Conservation (phyloP, 2,888 invertebrate genomes). For the Phasia obesa region DNA sequence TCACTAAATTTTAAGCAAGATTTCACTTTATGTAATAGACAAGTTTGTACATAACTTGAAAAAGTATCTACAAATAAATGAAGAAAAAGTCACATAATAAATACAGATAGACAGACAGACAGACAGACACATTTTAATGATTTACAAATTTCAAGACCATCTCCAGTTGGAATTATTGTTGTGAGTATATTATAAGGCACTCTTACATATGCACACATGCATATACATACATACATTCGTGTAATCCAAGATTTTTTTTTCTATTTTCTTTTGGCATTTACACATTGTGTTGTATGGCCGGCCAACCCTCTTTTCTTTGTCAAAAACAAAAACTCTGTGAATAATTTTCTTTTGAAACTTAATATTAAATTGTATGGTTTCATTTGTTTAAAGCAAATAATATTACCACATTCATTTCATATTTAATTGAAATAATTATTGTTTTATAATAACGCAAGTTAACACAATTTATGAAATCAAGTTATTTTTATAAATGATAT, state of each 20-base stretch:
- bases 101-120: neutral
- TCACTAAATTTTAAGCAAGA: too few species aligned
- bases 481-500: neutral
- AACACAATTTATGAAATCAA: constrained; percentile 19
- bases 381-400: neutral
- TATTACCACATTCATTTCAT: constrained; percentile 32
- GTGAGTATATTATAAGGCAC: too few species aligned
- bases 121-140: neutral
- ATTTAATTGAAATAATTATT: constrained; percentile 33
- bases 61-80: constrained; percentile 32
- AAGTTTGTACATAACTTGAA: constrained; percentile 46
- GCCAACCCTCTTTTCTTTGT: neutral
- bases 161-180: constrained; percentile 24
- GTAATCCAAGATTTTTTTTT: neutral
- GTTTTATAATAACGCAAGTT: constrained; percentile 22
- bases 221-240: too few species aligned
- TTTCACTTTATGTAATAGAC: constrained; percentile 1
- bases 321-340: neutral
- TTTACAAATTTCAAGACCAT: constrained; percentile 49
- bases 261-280: neutral
- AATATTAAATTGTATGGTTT: constrained; percentile 10
- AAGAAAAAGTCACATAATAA: neutral
- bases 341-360: constrained; percentile 35
- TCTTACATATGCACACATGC: too few species aligned
- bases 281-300: neutral